Evolutionary conservation across 2,113 vertebrate genomes (phyloP), one percentile per base, ranked within the genome.

Genomic region (Taurulus bubalis): DNA sequence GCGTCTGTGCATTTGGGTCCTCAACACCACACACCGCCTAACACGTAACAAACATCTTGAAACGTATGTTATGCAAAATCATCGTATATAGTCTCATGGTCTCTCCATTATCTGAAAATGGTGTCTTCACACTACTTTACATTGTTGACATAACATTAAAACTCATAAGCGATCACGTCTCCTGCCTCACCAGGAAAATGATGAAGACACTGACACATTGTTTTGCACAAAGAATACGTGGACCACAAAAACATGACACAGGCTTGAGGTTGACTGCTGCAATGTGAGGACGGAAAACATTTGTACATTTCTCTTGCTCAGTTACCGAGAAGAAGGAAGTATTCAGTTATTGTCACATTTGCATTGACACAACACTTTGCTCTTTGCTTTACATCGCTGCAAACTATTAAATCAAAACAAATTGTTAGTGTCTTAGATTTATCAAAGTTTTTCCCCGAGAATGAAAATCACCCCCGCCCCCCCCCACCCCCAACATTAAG

Each of bases 271-370:
- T 72, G 75, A 73, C 2, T 68, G 55, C 47, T 56, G 84, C 79
- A 82, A 75, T 38, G 11, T 16, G 42, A 24, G 34, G 12, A 53
- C 30, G 26, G 22, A 26, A 67, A 79, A 18, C 24, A 45, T 28
- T 26, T 15, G 22, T 1, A 26, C 24, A n/a, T 47, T 60, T 66
- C 10, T 34, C 24, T 34, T 1, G 67, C 12, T 40, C 14, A 6
- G 1, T 49, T 69, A 15, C 18, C 1, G 4, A 34, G 38, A 83
- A 82, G 53, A 70, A 59, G 47, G 71, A 85, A 79, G 62, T 64
- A 2, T 49, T 65, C 12, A 63, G 10, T 4, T 59, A 36, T 58
- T 78, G 30, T 22, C 30, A 53, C 36, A 14, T 67, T 30, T 28
- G 15, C 20, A n/a, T 7, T 49, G 16, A 53, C 51, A 32, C 47